phyloP scores from a whole-genome alignment of 1,140 invertebrate genomes.

The Stegodyphus dumicola region DNA sequence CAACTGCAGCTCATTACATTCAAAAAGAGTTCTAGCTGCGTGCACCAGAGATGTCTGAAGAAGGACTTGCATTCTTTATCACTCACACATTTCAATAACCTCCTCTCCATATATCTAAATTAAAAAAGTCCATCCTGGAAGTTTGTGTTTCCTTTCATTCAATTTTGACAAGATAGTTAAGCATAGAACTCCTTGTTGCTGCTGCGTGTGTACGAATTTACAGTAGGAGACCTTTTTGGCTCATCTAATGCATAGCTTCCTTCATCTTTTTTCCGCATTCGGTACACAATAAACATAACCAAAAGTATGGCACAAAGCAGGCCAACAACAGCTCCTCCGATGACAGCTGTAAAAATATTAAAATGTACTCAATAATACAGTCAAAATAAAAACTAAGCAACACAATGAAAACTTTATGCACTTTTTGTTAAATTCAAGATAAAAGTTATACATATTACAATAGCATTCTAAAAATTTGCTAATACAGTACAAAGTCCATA shows the following conservation, averaged over 20 bases:
- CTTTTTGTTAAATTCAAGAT: too few species aligned
- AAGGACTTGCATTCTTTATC: slow-evolving; percentile 8
- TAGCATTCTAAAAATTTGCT: too few species aligned
- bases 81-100: background rate
- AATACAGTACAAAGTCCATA: too few species aligned
- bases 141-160: slow-evolving; percentile 1
- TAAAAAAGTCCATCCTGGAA: slow-evolving; percentile 44
- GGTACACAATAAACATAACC: slow-evolving; percentile 99
- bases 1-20: slow-evolving; percentile 11
- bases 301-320: slow-evolving; percentile 96
- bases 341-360: slow-evolving; percentile 81
- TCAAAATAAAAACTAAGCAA: too few species aligned
- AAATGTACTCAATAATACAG: background rate
- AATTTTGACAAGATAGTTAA: slow-evolving; percentile 68
- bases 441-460: too few species aligned
- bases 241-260: slow-evolving; percentile 98
- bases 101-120: slow-evolving; percentile 35
- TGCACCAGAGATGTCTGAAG: slow-evolving; percentile 22
- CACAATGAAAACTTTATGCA: too few species aligned
- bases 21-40: slow-evolving; percentile 20
- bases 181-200: slow-evolving; percentile 95
- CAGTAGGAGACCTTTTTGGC: slow-evolving; percentile 90
- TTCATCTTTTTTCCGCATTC: slow-evolving; percentile 99
- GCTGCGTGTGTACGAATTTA: slow-evolving; percentile 89
- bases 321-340: slow-evolving; percentile 97